These are phyloP conservation scores for Bagarius yarrelli DNA, from an alignment of 2,113 vertebrate species.

Conservation along the genomic window DNA sequence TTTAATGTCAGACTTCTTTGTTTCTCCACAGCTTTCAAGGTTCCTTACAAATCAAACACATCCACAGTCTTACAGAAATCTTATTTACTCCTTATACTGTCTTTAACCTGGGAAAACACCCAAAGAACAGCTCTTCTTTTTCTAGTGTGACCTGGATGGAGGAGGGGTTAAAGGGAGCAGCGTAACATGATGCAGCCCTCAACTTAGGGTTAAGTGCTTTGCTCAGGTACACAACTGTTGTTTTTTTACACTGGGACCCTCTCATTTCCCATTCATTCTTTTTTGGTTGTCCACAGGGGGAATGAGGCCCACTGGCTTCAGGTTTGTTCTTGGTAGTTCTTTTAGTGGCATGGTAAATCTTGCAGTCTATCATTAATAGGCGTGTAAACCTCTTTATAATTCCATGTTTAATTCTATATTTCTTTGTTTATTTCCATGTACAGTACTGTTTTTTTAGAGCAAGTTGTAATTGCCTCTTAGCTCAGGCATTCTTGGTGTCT, in stretches of 20 bases:
- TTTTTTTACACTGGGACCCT: constrained; percentile 52
- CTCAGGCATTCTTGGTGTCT: constrained; percentile 18
- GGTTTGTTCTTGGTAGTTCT: constrained; percentile 38
- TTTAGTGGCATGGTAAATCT: constrained; percentile 23
- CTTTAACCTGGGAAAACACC: constrained; percentile 54
- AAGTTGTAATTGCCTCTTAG: constrained; percentile 24
- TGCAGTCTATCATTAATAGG: constrained; percentile 23
- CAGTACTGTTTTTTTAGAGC: constrained; percentile 8
- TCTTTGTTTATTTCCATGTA: not conserved
- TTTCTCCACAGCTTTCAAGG: constrained; percentile 31
- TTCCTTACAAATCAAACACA: constrained; percentile 36
- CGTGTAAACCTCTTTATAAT: constrained; percentile 22
- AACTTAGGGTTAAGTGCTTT: constrained; percentile 57
- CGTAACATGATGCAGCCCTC: constrained; percentile 57
- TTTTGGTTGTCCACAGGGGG: constrained; percentile 42
- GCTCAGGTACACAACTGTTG: constrained; percentile 54
- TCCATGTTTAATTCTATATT: not conserved
- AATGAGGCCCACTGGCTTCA: constrained; percentile 37
- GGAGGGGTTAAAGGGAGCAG: constrained; percentile 51
- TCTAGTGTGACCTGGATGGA: constrained; percentile 44
- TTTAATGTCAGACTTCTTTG: constrained; percentile 34
- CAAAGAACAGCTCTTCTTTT: constrained; percentile 49
- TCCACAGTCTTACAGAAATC: constrained; percentile 34
- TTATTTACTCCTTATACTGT: constrained; percentile 40
- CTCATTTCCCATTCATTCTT: constrained; percentile 49